Base-by-base conservation (phyloP, 2,113 vertebrate genomes). In the Rhizomys pruinosus region DNA sequence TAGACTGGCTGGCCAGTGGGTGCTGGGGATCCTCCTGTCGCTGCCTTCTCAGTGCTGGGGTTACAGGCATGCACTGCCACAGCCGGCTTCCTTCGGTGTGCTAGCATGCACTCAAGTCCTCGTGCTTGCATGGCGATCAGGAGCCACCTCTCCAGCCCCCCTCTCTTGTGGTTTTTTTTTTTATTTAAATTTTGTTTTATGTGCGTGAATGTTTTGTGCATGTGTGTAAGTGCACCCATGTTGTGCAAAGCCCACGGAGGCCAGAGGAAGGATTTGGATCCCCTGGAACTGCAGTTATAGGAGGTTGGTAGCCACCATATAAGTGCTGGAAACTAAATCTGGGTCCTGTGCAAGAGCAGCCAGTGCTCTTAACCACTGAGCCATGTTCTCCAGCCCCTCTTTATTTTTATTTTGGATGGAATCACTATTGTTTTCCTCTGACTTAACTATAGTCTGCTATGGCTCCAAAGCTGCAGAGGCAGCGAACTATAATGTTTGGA, bases 381-480 rank as follows among this genome's bases (percentile, higher is more conserved):
- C 47, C 47, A 52, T 11, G n/a, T 11, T 52, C 47, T 11, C 47
- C 47, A 52, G n/a, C 47, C 47, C 47, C 11, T 52, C 6, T 52
- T 52, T 52, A 6, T 52, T 42, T 73, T 72, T 74, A 6, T 74
- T 74, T 52, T 6, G 11, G 47, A 52, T 52, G 47, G 47, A n/a
- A 12, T 73, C 9, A 73, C 15, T 73, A 7, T 79, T 34, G 29
- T 37, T 77, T 34, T 52, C 52, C 23, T 73, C 11, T 74, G 44
- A 79, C 27, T 78, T 79, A 89, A 55, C 39, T 86, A 29, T 66
- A 76, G 52, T 76, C 52, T 66, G 87, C n/a, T 84, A 87, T 37
- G 42, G 32, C 15, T 25, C 52, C 69, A 64, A 86, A 93, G 69
- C 52, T 63, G 34, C 37, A 44, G 23, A 64, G 55, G 37, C 34